Conservation (phyloP, 2,888 invertebrate species). For the Drosophila demipolita region DNA sequence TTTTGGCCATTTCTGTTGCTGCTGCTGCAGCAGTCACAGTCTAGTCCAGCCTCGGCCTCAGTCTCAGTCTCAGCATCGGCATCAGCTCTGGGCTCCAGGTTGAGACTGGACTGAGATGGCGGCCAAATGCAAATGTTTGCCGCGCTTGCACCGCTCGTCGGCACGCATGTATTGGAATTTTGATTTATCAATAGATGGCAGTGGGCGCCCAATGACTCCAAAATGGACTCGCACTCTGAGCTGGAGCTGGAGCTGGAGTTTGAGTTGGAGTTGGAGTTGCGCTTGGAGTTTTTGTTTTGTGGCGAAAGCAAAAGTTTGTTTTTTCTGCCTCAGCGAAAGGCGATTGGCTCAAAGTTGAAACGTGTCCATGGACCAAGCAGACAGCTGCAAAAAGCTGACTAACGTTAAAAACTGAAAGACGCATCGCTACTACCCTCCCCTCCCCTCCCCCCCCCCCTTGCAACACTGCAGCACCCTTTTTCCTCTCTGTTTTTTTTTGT, state of each 20-base stretch:
- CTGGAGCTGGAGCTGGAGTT: constrained; percentile 3
- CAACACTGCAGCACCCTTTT: background rate
- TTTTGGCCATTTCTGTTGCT: constrained; percentile 67
- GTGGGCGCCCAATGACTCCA: constrained; percentile 57
- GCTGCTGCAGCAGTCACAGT: constrained; percentile 37
- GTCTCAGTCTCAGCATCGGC: constrained; percentile 23
- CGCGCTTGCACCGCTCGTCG: constrained; percentile 20
- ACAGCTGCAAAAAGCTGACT: constrained; percentile 56
- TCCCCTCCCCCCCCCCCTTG: background rate
- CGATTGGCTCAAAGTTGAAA: constrained; percentile 58
- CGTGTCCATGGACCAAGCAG: constrained; percentile 41
- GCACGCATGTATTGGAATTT: constrained; percentile 73
- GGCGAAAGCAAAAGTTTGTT: constrained; percentile 76
- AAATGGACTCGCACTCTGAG: constrained; percentile 27
- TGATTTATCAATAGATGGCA: constrained; percentile 77
- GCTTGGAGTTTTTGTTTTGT: constrained; percentile 26
- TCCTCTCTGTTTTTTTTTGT: too few relatives aligned
- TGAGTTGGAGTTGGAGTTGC: constrained; percentile 9
- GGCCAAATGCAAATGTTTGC: constrained; percentile 76
- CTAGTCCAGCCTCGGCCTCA: constrained; percentile 40
- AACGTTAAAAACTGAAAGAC: constrained; percentile 21
- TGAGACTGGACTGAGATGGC: constrained; percentile 45
- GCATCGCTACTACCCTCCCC: background rate
- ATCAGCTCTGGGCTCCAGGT: constrained; percentile 18
- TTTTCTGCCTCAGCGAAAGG: constrained; percentile 61